Evolutionary conservation across 2,113 vertebrate species (phyloP).

Genomic region (Syngnathus floridae): DNA sequence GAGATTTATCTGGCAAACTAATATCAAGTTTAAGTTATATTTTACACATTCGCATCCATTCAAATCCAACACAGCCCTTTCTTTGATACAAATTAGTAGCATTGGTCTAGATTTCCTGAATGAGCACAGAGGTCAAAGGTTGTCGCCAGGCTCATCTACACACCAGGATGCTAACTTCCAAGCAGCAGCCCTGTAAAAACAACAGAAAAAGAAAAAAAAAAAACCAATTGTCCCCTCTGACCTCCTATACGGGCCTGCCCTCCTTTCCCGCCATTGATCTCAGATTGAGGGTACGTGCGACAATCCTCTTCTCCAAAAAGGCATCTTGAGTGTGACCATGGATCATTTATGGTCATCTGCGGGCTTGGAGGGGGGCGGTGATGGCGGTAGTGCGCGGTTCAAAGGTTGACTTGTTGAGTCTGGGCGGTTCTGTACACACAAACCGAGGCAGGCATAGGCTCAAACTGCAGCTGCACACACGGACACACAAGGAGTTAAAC

Average conservation of each 20-base stretch:
- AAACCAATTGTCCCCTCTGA: slow-evolving; percentile 53
- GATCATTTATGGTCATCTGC: slow-evolving; percentile 26
- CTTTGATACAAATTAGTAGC: not conserved
- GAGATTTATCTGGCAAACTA: too few relatives aligned
- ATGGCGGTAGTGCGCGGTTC: slow-evolving; percentile 19
- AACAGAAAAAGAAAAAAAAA: slow-evolving; percentile 22
- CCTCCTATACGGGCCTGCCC: slow-evolving; percentile 32
- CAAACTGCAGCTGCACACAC: slow-evolving; percentile 11
- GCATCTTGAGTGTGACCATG: slow-evolving; percentile 41
- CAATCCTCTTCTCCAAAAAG: slow-evolving; percentile 51
- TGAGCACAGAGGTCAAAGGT: slow-evolving; percentile 35
- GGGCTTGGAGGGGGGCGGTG: slow-evolving; percentile 4
- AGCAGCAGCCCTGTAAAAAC: slow-evolving; percentile 38
- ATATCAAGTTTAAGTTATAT: not conserved
- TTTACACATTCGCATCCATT: not conserved
- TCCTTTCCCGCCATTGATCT: slow-evolving; percentile 55
- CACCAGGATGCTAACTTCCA: slow-evolving; percentile 48
- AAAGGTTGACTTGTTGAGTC: slow-evolving; percentile 26
- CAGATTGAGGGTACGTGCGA: slow-evolving; percentile 57
- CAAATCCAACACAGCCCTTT: not conserved
- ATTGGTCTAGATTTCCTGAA: slow-evolving; percentile 14
- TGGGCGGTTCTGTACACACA: slow-evolving; percentile 1
- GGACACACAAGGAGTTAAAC: slow-evolving; percentile 15
- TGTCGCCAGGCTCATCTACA: slow-evolving; percentile 33
- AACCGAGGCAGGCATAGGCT: slow-evolving; percentile 14